phyloP scores from a whole-genome alignment of 2,888 invertebrate genomes.

The Agrypnus murinus region DNA sequence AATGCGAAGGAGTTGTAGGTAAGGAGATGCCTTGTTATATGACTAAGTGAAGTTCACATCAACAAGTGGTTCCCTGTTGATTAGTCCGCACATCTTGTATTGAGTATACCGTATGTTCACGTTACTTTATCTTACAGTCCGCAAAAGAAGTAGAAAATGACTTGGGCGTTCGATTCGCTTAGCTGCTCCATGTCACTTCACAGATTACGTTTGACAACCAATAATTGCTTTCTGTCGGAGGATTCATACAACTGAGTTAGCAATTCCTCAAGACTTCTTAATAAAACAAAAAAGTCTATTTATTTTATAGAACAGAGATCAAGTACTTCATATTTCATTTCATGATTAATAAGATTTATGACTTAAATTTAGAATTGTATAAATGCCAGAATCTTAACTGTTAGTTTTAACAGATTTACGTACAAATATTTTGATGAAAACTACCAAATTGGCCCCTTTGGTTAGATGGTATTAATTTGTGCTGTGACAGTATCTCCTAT shows the following conservation, averaged over 20 bases:
- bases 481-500: no score
- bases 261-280: conserved; percentile 50
- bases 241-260: conserved; percentile 63
- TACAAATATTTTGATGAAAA: no score
- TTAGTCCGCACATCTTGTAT: conserved; percentile 57
- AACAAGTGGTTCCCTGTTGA: conserved; percentile 66
- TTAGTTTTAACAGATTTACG: no score
- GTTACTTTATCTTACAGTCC: neutral
- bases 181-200: conserved; percentile 52
- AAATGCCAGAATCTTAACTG: no score
- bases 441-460: no score
- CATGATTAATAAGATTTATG: no score
- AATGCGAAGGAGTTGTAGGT: conserved; percentile 36
- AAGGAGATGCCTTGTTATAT: conserved; percentile 54
- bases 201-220: conserved; percentile 59
- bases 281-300: no score
- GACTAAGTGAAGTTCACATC: conserved; percentile 61
- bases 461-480: no score
- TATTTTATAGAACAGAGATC: no score
- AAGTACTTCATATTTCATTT: no score
- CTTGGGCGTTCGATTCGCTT: conserved; percentile 33
- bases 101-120: conserved; percentile 31
- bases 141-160: conserved; percentile 7
- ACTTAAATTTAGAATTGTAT: no score
- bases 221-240: conserved; percentile 63